These are phyloP conservation scores for Leucozona laternaria DNA, from an alignment of 2,888 invertebrate genomes.

Conservation along the genomic window DNA sequence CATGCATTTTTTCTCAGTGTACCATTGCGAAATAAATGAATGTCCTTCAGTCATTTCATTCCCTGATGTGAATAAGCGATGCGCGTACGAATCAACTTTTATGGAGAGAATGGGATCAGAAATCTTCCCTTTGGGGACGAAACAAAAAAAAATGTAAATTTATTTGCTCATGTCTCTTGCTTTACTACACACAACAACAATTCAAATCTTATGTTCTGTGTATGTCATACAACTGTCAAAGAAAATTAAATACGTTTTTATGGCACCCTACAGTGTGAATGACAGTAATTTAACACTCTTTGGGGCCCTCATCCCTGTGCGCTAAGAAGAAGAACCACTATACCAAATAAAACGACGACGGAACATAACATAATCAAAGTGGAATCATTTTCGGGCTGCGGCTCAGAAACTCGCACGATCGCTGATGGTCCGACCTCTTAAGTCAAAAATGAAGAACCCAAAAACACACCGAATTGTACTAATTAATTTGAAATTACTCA, in stretches of 20 bases:
- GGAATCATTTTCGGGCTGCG: conserved; percentile 34
- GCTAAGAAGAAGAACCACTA: background rate
- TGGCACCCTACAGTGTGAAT: conserved; percentile 72
- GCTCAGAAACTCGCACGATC: conserved; percentile 10
- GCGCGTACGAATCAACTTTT: conserved; percentile 12
- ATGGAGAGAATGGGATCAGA: background rate
- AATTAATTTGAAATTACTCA: conserved; percentile 76
- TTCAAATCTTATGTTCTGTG: conserved; percentile 64
- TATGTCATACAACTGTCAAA: conserved; percentile 75
- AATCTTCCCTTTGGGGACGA: conserved; percentile 13
- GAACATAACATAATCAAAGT: conserved; percentile 54
- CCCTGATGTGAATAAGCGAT: background rate
- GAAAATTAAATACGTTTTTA: conserved; percentile 65
- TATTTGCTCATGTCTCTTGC: conserved; percentile 47
- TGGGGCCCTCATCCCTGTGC: background rate
- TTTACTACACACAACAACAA: background rate
- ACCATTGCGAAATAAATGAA: conserved; percentile 47
- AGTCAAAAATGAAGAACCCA: conserved; percentile 32
- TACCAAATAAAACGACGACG: too few relatives aligned
- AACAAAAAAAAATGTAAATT: conserved; percentile 43
- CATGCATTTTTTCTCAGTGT: conserved; percentile 8
- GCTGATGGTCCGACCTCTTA: conserved; percentile 4
- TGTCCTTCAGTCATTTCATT: conserved; percentile 52
- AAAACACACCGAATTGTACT: conserved; percentile 71
- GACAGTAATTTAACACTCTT: conserved; percentile 71